phyloP scores from a whole-genome alignment of 2,888 invertebrate genomes.

The Limenitis camilla region DNA sequence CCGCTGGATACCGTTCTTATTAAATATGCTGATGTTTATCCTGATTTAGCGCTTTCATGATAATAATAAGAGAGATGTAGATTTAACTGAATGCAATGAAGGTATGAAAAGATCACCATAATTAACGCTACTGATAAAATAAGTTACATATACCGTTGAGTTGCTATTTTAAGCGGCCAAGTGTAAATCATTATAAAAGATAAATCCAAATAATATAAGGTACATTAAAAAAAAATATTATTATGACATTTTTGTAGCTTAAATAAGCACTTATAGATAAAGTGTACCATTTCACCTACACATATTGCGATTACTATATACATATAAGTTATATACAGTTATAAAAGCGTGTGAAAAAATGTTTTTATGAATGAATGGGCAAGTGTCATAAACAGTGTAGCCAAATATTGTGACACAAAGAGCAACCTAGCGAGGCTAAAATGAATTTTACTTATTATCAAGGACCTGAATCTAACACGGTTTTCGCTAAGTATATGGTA shows the following conservation, averaged over 20 bases:
- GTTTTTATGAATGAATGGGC: conserved; percentile 20
- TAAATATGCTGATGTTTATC: conserved; percentile 58
- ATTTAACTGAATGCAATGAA: conserved; percentile 38
- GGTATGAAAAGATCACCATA: conserved; percentile 6
- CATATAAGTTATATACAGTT: too few relatives aligned
- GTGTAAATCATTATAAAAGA: too few relatives aligned
- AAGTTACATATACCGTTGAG: neutral
- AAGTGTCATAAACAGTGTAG: conserved; percentile 38
- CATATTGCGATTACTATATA: too few relatives aligned
- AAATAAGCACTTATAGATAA: too few relatives aligned
- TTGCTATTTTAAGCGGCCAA: too few relatives aligned
- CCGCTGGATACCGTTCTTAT: conserved; percentile 54
- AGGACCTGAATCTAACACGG: conserved; percentile 18
- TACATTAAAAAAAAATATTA: too few relatives aligned
- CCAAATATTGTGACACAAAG: conserved; percentile 42
- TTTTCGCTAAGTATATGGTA: conserved; percentile 1
- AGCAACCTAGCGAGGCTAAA: conserved; percentile 32
- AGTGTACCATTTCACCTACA: too few relatives aligned
- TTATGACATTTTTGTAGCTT: too few relatives aligned
- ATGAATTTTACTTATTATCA: conserved; percentile 36
- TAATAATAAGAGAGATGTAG: conserved; percentile 43
- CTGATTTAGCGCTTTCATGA: conserved; percentile 37
- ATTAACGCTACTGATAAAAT: neutral
- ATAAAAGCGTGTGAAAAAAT: conserved; percentile 9
- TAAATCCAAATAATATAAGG: too few relatives aligned